Evolutionary conservation across 2,113 vertebrate species (phyloP).

Genomic region (Albula glossodonta): DNA sequence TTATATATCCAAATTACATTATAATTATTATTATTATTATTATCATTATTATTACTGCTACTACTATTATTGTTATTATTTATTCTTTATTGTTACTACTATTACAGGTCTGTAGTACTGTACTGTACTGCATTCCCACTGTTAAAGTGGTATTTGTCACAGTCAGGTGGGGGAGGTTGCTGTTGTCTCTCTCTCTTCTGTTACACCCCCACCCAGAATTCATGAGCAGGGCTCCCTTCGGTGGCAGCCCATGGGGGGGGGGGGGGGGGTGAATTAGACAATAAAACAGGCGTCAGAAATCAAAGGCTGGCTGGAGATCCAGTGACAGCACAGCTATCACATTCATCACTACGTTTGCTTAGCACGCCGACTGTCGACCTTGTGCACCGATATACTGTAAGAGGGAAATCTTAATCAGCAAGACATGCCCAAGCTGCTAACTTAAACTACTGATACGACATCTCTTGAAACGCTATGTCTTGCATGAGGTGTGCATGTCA

Average conservation of each 20-base stretch:
- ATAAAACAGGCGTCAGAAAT: conserved; percentile 17
- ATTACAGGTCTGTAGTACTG: neutral
- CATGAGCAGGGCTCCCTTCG: neutral
- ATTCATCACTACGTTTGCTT: neutral
- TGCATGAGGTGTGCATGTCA: neutral
- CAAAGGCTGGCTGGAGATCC: neutral
- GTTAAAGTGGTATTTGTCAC: neutral
- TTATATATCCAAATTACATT: neutral
- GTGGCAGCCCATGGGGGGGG: neutral
- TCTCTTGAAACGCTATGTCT: neutral
- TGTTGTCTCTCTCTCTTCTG: neutral
- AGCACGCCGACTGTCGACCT: neutral
- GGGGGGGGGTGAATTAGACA: neutral
- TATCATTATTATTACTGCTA: neutral
- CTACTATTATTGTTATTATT: neutral
- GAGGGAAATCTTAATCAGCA: neutral
- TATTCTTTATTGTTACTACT: too few relatives aligned
- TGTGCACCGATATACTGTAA: neutral
- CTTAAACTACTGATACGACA: neutral
- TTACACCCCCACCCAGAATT: conserved; percentile 1
- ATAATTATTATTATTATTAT: neutral
- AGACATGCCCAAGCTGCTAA: neutral
- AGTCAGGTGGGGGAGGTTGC: neutral
- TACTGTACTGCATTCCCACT: conserved; percentile 5
- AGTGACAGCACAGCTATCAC: neutral